Evolutionary conservation across 2,113 vertebrate genomes (phyloP).

Genomic region (Microcebus murinus): DNA sequence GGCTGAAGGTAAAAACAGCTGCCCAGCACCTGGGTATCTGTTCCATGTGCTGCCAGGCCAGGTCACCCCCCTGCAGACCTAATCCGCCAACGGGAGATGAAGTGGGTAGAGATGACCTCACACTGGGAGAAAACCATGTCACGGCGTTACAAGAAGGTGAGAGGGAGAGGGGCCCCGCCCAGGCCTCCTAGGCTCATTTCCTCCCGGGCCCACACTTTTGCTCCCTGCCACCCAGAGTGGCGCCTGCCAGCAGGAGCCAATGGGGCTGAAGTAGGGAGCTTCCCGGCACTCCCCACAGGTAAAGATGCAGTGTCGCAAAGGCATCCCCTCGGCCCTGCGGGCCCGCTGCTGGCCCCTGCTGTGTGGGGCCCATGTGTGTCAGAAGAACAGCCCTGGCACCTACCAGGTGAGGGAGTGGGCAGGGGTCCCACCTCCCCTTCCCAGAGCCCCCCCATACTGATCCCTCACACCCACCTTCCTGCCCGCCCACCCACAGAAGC

Average conservation of each 20-base stretch:
- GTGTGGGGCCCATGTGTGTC: slow-evolving; percentile 87
- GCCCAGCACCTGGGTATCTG: not conserved
- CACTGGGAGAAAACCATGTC: slow-evolving; percentile 90
- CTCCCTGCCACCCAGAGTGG: not conserved
- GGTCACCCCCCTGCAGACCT: slow-evolving; percentile 86
- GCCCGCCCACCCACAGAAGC: slow-evolving; percentile 54
- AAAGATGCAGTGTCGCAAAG: slow-evolving; percentile 91
- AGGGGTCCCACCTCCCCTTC: not conserved
- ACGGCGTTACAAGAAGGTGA: slow-evolving; percentile 89
- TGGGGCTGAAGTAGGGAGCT: not conserved
- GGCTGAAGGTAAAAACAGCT: not conserved
- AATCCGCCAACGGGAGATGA: slow-evolving; percentile 91
- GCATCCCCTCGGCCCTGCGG: slow-evolving; percentile 91
- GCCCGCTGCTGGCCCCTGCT: slow-evolving; percentile 92
- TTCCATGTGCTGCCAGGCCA: slow-evolving; percentile 9
- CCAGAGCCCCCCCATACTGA: not conserved
- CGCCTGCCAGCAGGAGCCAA: not conserved
- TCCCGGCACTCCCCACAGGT: slow-evolving; percentile 79
- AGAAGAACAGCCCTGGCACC: slow-evolving; percentile 79
- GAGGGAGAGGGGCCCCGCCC: not conserved
- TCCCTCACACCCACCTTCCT: not conserved
- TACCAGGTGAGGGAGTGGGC: slow-evolving; percentile 83
- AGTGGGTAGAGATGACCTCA: slow-evolving; percentile 91
- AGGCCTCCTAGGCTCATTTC: not conserved
- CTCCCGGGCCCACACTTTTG: not conserved